Base-by-base conservation (phyloP, 2,797 vertebrate genomes). In the Girardinus metallicus region DNA sequence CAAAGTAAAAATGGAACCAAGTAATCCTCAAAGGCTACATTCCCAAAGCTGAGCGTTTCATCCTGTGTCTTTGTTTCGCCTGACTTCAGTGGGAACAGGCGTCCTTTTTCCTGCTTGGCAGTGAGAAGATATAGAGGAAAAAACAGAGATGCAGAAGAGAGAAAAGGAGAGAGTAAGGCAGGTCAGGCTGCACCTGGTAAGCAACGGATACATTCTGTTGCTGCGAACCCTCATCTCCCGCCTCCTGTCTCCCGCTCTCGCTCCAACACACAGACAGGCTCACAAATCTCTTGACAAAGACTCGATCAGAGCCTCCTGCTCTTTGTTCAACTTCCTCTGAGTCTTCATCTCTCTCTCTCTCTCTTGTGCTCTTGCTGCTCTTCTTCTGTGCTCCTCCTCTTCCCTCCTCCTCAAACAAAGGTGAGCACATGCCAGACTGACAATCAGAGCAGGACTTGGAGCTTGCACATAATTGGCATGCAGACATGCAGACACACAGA, bases 101-200 rank as follows among this genome's bases (percentile, higher is more conserved):
- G 83, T 91, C 76, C 75, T 78, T 72, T 79, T 82, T 81, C 91
- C 93, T 93, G 85, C 91, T 88, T 88, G 85, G 74, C 68, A 68
- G 64, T 80, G 74, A 31, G 74, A 74, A 85, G 77, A 85, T 74
- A 75, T 71, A 76, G 53, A 83, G 75, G 49, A 76, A 66, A 81
- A 80, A 76, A 16, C 36, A 70, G 76, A 76, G 82, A 83, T 88
- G 82, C 77, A 85, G 84, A 82, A 68, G 51, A 75, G 62, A 68
- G 53, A 73, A 75, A 39, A n/a, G 76, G 77, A 75, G 43, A n/a
- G 76, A 82, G 73, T 39, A 68, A 77, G 53, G 79, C 83, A 92
- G 91, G 89, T 94, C 91, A 89, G 73, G 74, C 89, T 89, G 89
- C 91, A 93, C 91, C 93, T 93, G 94, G 91, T 89, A 90, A 87